Evolutionary conservation across 2,113 vertebrate species (phyloP), one percentile per base, ranked within the genome.

Genomic region (Cnemophilus loriae): DNA sequence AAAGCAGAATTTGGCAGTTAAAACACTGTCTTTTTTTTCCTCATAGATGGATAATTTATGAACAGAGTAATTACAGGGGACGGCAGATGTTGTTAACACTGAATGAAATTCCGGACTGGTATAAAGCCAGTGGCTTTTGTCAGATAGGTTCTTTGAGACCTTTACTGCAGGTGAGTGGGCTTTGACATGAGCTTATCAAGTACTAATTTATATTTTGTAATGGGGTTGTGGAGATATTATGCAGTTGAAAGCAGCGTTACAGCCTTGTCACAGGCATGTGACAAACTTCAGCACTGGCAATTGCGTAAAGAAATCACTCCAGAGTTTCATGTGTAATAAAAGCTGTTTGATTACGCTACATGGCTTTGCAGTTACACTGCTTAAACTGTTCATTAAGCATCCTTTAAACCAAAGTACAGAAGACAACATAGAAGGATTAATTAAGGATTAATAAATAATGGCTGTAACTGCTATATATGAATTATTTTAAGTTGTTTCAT

Each of bases 71-170:
- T 97, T 99, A 99, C 95, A 98, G 98, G 47, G 99, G 99, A 5
- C 98, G 97, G 32, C 99, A 99, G 97, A 96, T 99, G 89, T 96
- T 99, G 8, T 80, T 99, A 52, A 98, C 97, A 69, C 99, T 99
- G 0, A 91, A 97, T 19, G 97, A 99, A 88, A 98, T 99, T 78
- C 87, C 95, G 6, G 98, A 99, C 9, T 98, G 99, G 98, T 95
- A 85, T 73, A 89, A 98, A 69, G 97, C 95, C 85, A 98, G 97
- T 49, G 97, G 98, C 93, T 99, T 96, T 96, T 95, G 95, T 65
- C 98, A 96, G n/a, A 98, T 99, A 70, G 99, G 99, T 87, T 99
- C 99, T 88, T 96, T 99, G 17, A 98, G 99, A 46, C 99, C 99
- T 32, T 97, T 99, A 81, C 59, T 98, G 49, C 99, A 99, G 99